These are phyloP conservation scores for Tribolium castaneum DNA, from an alignment of 1,140 invertebrate species.

Conservation along the genomic window DNA sequence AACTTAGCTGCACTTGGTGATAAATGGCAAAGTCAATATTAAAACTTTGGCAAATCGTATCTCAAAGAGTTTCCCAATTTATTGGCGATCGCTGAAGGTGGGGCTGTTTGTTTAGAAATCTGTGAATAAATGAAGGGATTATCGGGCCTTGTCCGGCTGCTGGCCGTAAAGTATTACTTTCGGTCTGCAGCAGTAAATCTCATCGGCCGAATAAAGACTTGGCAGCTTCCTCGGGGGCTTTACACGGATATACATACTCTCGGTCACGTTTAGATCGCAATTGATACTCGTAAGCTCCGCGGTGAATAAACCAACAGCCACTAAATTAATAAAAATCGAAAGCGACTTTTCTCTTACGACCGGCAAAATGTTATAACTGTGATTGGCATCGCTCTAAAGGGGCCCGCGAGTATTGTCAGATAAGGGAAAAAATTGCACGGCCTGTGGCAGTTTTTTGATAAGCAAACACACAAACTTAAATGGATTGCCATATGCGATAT, in stretches of 20 bases:
- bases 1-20: not conserved
- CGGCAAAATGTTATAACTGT: slow-evolving; percentile 16
- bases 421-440: not conserved
- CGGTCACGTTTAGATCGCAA: slow-evolving; percentile 26
- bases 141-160: slow-evolving; percentile 23
- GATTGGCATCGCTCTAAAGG: slow-evolving; percentile 7
- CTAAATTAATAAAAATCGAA: slow-evolving; percentile 13
- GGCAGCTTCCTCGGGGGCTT: slow-evolving; percentile 19
- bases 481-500: not conserved
- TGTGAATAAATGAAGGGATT: slow-evolving; percentile 14
- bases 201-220: slow-evolving; percentile 29
- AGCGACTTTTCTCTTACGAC: not conserved
- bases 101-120: not conserved
- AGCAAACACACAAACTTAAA: slow-evolving; percentile 8
- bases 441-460: slow-evolving; percentile 2
- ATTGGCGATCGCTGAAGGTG: not conserved
- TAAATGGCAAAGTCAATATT: not conserved
- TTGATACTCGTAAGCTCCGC: not conserved
- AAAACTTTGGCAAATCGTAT: not conserved
- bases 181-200: slow-evolving; percentile 7
- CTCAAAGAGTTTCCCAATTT: not conserved
- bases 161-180: slow-evolving; percentile 15
- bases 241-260: not conserved
- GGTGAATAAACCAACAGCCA: slow-evolving; percentile 10
- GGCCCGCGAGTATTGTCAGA: not conserved